phyloP scores from a whole-genome alignment of 1,140 invertebrate species.

The Venustaconcha ellipsiformis region DNA sequence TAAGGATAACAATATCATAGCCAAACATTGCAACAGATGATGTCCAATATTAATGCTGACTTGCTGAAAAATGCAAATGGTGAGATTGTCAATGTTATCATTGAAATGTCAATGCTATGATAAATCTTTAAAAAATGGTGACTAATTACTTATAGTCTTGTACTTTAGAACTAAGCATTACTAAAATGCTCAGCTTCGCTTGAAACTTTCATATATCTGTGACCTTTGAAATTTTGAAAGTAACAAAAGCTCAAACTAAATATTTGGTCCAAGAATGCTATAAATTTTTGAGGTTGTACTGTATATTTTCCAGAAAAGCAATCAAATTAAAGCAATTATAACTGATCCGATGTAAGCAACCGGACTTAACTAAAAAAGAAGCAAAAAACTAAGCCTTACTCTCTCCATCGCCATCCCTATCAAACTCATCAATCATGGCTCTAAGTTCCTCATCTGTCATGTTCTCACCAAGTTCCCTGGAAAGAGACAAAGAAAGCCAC shows the following conservation, averaged over 20 bases:
- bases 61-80: too few relatives aligned
- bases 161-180: too few relatives aligned
- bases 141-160: too few relatives aligned
- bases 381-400: constrained; percentile 57
- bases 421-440: constrained; percentile 71
- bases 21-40: too few relatives aligned
- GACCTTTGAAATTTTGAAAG: neutral
- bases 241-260: neutral
- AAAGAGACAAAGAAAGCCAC: constrained; percentile 10
- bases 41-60: too few relatives aligned
- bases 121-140: too few relatives aligned
- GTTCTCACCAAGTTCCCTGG: constrained; percentile 69
- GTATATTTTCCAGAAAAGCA: neutral
- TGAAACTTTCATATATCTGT: neutral
- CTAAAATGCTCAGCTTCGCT: too few relatives aligned
- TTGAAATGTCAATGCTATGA: too few relatives aligned
- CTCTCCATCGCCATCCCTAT: constrained; percentile 68
- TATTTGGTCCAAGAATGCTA: neutral
- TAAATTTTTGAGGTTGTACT: neutral
- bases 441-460: constrained; percentile 69
- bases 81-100: too few relatives aligned
- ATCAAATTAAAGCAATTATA: neutral
- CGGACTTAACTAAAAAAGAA: neutral
- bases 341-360: neutral
- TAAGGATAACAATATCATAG: too few relatives aligned